Percentiles rank a stretch among this genome's conserved stretches.
phyloP scores from a whole-genome alignment of 2,888 invertebrate species.

The Chydorus sphaericus region DNA sequence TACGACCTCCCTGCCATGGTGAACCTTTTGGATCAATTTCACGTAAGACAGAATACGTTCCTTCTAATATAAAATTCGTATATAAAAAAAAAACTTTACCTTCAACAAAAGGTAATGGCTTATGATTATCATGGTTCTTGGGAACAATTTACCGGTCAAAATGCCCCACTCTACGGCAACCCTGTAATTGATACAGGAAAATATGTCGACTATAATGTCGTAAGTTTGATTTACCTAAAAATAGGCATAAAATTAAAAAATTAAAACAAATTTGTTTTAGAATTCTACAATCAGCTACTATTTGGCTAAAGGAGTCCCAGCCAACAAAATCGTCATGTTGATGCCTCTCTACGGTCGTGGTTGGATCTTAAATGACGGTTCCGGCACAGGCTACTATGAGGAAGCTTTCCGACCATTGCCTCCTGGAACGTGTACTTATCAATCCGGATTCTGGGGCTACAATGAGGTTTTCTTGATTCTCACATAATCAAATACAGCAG shows the following conservation, averaged over 20 bases:
- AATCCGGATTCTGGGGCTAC: constrained; percentile 52
- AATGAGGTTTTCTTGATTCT: no score
- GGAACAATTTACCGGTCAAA: constrained; percentile 47
- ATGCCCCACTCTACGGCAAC: constrained; percentile 43
- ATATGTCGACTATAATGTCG: constrained; percentile 31
- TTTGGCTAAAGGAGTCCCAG: constrained; percentile 39
- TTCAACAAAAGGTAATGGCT: constrained; percentile 40
- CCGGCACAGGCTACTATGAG: constrained; percentile 37
- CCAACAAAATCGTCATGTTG: constrained; percentile 50
- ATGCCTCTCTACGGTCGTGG: constrained; percentile 54
- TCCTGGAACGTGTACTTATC: constrained; percentile 46
- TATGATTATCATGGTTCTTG: constrained; percentile 58
- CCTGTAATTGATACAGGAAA: constrained; percentile 23
- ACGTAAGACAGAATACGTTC: no score
- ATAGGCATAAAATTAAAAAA: not conserved
- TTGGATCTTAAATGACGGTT: constrained; percentile 39
- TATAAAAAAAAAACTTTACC: no score
- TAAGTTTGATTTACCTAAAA: constrained; percentile 27
- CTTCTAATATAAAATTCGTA: no score
- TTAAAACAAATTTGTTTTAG: not conserved
- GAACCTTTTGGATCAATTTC: constrained; percentile 47
- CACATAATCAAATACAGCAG: no score
- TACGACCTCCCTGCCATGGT: constrained; percentile 23
- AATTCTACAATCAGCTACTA: constrained; percentile 36
- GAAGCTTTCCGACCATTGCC: constrained; percentile 39